These are phyloP conservation scores for Caenorhabditis angaria DNA, from an alignment of 2,888 invertebrate species.

Conservation along the genomic window DNA sequence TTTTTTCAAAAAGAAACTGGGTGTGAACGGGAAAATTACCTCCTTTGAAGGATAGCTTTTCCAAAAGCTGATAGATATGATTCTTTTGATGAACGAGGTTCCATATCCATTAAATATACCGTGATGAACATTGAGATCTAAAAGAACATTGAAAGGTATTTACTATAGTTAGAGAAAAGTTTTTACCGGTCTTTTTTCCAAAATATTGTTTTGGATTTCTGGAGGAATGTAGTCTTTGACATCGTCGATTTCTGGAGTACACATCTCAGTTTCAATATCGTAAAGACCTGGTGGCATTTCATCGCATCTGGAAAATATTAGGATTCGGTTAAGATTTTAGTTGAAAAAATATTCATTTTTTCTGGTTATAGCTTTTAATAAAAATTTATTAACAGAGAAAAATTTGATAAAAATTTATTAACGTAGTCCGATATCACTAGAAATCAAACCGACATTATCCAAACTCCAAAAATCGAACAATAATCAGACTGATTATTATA, in stretches of 20 bases:
- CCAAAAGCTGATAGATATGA: conserved; percentile 71
- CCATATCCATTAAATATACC: conserved; percentile 71
- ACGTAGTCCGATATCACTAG: too few species aligned
- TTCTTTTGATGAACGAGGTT: conserved; percentile 66
- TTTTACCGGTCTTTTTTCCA: conserved; percentile 70
- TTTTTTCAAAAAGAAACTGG: background rate
- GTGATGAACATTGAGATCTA: conserved; percentile 72
- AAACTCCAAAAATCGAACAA: too few species aligned
- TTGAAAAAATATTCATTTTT: too few species aligned
- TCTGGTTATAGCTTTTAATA: too few species aligned
- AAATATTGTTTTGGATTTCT: conserved; percentile 70
- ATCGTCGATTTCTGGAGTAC: conserved; percentile 71
- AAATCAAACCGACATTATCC: too few species aligned
- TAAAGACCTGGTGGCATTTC: conserved; percentile 72
- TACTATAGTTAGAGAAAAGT: background rate
- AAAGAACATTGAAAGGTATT: background rate
- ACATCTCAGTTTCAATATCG: conserved; percentile 72
- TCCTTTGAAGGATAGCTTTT: conserved; percentile 68
- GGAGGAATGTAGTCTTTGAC: conserved; percentile 71
- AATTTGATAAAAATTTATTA: too few species aligned
- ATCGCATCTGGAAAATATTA: conserved; percentile 53
- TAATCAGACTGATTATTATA: too few species aligned
- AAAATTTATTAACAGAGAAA: too few species aligned
- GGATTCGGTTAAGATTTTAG: background rate
- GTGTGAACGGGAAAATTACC: conserved; percentile 3